Percentiles rank a stretch among this genome's conserved stretches.
phyloP scores from a whole-genome alignment of 2,888 invertebrate genomes.

The Philopedon plagiatum region DNA sequence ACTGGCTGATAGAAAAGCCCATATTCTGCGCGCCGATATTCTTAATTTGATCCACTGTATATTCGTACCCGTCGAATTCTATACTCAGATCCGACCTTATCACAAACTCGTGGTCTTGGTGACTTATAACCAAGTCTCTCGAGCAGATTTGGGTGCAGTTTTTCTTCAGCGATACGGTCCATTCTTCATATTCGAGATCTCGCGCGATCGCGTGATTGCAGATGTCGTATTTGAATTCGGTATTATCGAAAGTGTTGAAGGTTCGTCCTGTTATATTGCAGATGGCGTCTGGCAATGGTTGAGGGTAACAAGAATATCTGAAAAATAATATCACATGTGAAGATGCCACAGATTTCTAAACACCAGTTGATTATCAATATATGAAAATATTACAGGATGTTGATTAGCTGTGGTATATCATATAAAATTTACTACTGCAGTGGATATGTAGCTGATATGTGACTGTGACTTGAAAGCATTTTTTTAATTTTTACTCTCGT shows the following conservation, averaged over 20 bases:
- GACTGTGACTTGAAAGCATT: no score
- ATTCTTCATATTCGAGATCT: conserved; percentile 77
- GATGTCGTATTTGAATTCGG: conserved; percentile 84
- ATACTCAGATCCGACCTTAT: conserved; percentile 77
- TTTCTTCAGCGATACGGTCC: conserved; percentile 78
- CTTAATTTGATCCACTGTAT: conserved; percentile 73
- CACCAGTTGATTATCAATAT: no score
- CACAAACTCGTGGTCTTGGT: conserved; percentile 73
- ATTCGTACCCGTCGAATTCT: conserved; percentile 78
- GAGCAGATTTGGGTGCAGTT: conserved; percentile 76
- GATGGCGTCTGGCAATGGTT: conserved; percentile 75
- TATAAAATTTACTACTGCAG: no score
- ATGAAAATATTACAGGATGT: no score
- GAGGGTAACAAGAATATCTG: conserved; percentile 77
- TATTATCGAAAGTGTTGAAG: conserved; percentile 85
- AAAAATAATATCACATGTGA: no score
- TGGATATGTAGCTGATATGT: no score
- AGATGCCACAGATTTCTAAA: no score
- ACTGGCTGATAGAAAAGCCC: conserved; percentile 77
- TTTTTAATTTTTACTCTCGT: no score
- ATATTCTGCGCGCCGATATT: conserved; percentile 75
- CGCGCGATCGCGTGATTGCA: conserved; percentile 86
- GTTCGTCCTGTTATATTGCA: conserved; percentile 84
- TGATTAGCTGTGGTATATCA: no score
- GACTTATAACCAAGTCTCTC: conserved; percentile 76